Evolutionary conservation across 2,888 invertebrate genomes (phyloP), one percentile per base, ranked within the genome.

Genomic region (Crossocerus cetratus): DNA sequence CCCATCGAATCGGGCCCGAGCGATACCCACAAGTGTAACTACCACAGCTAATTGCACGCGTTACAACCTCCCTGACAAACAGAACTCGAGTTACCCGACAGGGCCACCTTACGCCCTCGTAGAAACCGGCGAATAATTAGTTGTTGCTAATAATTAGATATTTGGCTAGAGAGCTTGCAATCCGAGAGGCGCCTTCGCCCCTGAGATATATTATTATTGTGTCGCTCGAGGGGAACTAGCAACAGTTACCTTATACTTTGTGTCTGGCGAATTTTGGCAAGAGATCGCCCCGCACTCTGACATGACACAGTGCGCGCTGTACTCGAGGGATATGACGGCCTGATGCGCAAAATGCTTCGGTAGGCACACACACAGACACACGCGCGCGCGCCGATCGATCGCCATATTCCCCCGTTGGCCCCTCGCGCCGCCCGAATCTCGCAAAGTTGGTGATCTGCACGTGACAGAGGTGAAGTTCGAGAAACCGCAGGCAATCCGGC

Each of bases 401-500:
- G 71, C 69, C 5, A 32, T 32, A 11, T 32, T 11, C 32, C 32
- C 32, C 32, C 2, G 4, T 8, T 32, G 8, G 74, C 66, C 71
- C 69, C 66, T 45, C 65, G 62, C 58, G 53, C 57, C 63, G 49
- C 61, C 69, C 66, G 62, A 61, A 49, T 58, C 44, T 43, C 53
- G 56, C 69, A 59, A 65, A 72, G 80, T 75, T 79, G 71, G 71
- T 74, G 69, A 79, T 74, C 80, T 77, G 80, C 66, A 64, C 67
- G 72, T 74, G 80, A 80, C 72, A 73, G 80, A 72, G 70, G 71
- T 73, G 72, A 80, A 80, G 80, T 80, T 80, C 59, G 78, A 67
- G 72, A 72, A 78, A 76, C 78, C 80, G 72, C 80, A 78, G 76
- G 68, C 74, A 78, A 66, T 80, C 80, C 80, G 76, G 80, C 78